These are phyloP conservation scores for Etheostoma cragini DNA, from an alignment of 2,113 vertebrate species.

Conservation along the genomic window DNA sequence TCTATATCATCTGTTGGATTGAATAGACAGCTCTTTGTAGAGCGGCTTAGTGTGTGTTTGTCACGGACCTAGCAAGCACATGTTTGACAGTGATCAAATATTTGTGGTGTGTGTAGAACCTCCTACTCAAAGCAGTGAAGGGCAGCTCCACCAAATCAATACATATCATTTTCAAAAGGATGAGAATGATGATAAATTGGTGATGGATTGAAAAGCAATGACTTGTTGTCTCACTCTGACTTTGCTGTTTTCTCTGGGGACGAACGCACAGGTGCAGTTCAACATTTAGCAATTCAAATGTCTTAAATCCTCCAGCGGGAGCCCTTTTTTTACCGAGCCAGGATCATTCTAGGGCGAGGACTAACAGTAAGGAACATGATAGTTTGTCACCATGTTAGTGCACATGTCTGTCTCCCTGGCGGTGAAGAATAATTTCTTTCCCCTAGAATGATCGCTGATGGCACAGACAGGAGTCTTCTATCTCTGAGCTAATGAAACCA, in stretches of 20 bases:
- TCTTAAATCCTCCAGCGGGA: slow-evolving; percentile 52
- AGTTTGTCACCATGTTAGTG: slow-evolving; percentile 61
- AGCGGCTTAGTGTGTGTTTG: slow-evolving; percentile 68
- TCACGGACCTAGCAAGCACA: slow-evolving; percentile 66
- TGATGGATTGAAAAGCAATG: slow-evolving; percentile 54
- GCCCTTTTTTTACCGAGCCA: slow-evolving; percentile 40
- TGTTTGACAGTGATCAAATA: slow-evolving; percentile 80
- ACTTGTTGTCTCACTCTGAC: slow-evolving; percentile 29
- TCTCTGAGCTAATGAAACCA: slow-evolving; percentile 79
- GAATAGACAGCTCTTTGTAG: slow-evolving; percentile 67
- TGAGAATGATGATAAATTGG: slow-evolving; percentile 74
- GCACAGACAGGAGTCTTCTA: slow-evolving; percentile 72
- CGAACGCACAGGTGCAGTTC: slow-evolving; percentile 28
- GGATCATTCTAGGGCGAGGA: slow-evolving; percentile 51
- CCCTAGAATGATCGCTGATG: slow-evolving; percentile 62
- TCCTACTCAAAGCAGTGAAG: slow-evolving; percentile 67
- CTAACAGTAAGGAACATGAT: slow-evolving; percentile 57
- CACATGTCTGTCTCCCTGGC: slow-evolving; percentile 57
- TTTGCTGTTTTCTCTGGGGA: slow-evolving; percentile 7
- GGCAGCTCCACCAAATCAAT: slow-evolving; percentile 68
- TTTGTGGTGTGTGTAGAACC: slow-evolving; percentile 64
- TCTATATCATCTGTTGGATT: slow-evolving; percentile 74
- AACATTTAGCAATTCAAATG: slow-evolving; percentile 38
- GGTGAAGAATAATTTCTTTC: slow-evolving; percentile 58
- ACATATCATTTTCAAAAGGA: slow-evolving; percentile 62